phyloP scores from a whole-genome alignment of 2,797 vertebrate species.

The Tangara arthus region DNA sequence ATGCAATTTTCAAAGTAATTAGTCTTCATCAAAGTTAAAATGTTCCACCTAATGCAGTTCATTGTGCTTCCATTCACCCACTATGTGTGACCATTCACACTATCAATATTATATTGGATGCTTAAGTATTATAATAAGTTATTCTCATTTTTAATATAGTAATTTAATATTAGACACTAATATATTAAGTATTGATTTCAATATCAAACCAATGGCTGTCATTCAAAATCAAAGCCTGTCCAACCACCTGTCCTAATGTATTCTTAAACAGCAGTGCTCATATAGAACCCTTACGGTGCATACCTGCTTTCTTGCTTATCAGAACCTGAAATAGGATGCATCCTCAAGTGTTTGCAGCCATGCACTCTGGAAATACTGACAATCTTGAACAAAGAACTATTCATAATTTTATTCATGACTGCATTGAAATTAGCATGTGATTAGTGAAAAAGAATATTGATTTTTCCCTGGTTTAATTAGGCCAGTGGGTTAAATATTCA shows the following conservation, averaged over 20 bases:
- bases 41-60: not conserved
- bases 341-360: not conserved
- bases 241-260: not conserved
- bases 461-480: not conserved
- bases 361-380: not conserved
- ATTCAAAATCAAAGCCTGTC: not conserved
- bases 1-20: not conserved
- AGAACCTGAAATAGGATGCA: not conserved
- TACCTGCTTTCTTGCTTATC: not conserved
- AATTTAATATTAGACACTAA: not conserved
- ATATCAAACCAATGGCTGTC: not conserved
- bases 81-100: not conserved
- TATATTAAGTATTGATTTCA: not conserved
- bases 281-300: rapidly evolving
- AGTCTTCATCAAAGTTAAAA: not conserved
- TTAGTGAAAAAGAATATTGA: not conserved
- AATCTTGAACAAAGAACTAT: not conserved
- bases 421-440: not conserved
- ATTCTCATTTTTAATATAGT: not conserved
- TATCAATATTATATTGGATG: not conserved
- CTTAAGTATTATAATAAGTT: not conserved
- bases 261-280: not conserved
- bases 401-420: not conserved
- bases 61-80: not conserved
- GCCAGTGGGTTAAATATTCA: not conserved